These are phyloP conservation scores for Dasysyrphus albostriatus DNA, from an alignment of 2,888 invertebrate genomes.

Conservation along the genomic window DNA sequence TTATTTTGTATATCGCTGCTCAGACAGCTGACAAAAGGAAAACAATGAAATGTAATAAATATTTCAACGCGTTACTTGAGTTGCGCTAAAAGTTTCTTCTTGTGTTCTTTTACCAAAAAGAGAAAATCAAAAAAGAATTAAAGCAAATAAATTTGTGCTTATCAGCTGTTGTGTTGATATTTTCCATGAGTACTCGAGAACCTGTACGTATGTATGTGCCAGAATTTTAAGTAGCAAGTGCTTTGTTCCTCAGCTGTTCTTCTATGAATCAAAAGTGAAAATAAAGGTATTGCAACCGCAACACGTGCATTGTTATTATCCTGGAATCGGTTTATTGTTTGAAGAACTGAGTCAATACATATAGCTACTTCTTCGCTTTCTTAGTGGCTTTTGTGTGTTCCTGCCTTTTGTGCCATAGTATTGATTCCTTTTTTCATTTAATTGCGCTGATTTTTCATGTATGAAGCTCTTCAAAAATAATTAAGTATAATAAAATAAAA, in stretches of 20 bases:
- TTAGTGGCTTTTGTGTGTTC: background rate
- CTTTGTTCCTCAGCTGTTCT: background rate
- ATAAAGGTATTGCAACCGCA: background rate
- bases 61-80: background rate
- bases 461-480: background rate
- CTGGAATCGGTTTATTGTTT: background rate
- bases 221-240: background rate
- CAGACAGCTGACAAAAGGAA: constrained; percentile 3
- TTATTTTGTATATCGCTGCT: background rate
- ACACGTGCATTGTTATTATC: background rate
- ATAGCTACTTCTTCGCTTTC: background rate
- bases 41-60: constrained; percentile 17
- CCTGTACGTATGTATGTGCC: background rate
- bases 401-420: background rate
- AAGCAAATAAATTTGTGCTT: background rate
- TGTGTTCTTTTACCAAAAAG: background rate
- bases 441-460: no score
- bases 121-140: background rate
- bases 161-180: background rate
- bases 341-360: background rate
- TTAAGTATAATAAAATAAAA: background rate
- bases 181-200: background rate
- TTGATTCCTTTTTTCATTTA: background rate
- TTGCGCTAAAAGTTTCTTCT: background rate
- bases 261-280: background rate